Base-by-base conservation (phyloP, 2,797 vertebrate species). In the Lemur catta region DNA sequence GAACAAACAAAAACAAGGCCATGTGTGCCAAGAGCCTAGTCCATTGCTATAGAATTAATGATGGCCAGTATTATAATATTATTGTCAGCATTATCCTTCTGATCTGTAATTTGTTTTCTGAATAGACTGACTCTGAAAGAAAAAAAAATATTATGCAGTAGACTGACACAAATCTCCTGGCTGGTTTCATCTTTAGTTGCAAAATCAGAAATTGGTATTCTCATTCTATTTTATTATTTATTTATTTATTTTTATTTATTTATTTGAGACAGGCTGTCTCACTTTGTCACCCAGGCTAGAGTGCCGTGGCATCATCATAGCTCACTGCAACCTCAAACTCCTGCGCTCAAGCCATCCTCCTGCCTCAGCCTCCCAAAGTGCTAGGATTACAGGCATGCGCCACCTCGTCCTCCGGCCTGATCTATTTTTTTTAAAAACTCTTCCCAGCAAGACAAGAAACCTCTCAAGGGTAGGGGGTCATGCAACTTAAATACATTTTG, bases 141-240 rank as follows among this genome's bases (percentile, higher is more conserved):
- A 63, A 69, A n/a, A 78, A 85, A 59, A 35, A 72, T 38, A 41
- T 52, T 71, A 18, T 1, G 11, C 4, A 63, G n/a, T 92, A 71
- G 63, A 84, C 63, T 10, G 38, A 61, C 67, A 33, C 0, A 78
- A 61, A 72, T 61, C 48, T 74, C 72, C 55, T 26, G 75, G 38
- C 38, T 81, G 17, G 13, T 82, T 78, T 85, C 48, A 43, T 61
- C 52, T 50, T 80, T 48, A 65, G 35, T 50, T 69, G 55, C 55
- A 88, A 93, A 92, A 65, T 86, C 15, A 52, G 52, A 81, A 71
- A 38, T 30, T 61, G 14, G 65, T 57, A 48, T 75, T 72, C 46
- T 81, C 82, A 33, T 91, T 94, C 84, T 61, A 30, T 61, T 61
- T 63, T 63, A 55, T 55, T 55, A 55, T 55, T 55, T 52, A 52